Base-by-base conservation (phyloP, 2,113 vertebrate species). In the Seriola aureovittata region DNA sequence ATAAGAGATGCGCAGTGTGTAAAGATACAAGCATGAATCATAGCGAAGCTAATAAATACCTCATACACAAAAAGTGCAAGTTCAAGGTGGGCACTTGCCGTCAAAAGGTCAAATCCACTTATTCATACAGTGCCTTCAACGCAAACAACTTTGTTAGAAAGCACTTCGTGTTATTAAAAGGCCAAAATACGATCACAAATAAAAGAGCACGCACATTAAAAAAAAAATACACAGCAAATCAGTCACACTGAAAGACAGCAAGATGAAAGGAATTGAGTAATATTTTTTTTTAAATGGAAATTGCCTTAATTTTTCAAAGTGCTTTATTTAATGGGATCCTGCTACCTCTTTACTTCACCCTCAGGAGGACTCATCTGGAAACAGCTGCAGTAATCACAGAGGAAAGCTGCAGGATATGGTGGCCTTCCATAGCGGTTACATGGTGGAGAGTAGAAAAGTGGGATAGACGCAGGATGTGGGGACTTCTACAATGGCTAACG, bases 381-480 rank as follows among this genome's bases (percentile, higher is more conserved):
- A 80, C 81, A 81, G 83, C 83, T 82, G 76, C 42, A 34, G 71
- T 80, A 68, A 81, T 79, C 65, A 64, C 34, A 34, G 72, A 40
- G 60, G 77, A 83, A 57, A 40, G 82, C 86, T 88, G 68, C 75
- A 67, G 86, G 92, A 82, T 52, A 82, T 46, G 48, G 72, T 62
- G 85, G 86, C 80, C 84, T 73, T 91, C 79, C 77, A 78, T 69
- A 64, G 83, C 23, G 63, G 87, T 85, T 84, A 70, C 72, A 89
- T 52, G 84, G 64, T 58, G 25, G 67, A 80, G 71, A 69, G 60
- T n/a, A 71, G 81, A 70, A 84, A 82, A 85, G 86, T 88, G 86
- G 80, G 81, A 78, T 77, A 77, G 83, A 87, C 19, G 54, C 78
- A 84, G 86, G 92, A 88, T 91, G 84, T 88, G 84, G 82, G 55